Evolutionary conservation across 2,113 vertebrate species (phyloP), one percentile per base, ranked within the genome.

Genomic region (Rhabdomys dilectus): DNA sequence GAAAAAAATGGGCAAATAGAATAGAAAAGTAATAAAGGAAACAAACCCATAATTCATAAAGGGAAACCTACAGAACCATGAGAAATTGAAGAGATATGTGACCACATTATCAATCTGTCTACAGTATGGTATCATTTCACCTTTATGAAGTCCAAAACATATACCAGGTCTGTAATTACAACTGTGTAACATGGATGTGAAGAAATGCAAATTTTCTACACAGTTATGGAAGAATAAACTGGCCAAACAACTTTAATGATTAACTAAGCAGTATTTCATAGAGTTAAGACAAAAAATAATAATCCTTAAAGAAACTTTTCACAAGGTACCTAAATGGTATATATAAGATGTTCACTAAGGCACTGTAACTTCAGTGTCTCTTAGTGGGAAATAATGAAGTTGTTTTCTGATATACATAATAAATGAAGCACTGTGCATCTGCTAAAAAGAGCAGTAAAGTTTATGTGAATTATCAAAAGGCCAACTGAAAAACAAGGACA

Each of bases 281-380:
- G 16, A 66, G 39, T 88, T 88, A 80, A 76, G 56, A 62, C n/a
- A 76, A 81, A 88, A 97, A 94, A 80, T 85, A 60, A 2, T 75
- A 64, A 60, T 4, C 5, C 1, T 7, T 77, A 56, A 75, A 91
- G 45, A 77, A 84, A 84, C 0, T 77, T 92, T 73, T 42, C 34
- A 36, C 58, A 17, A 17, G 39, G 17, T 77, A 91, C 5, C 17
- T 87, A 86, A 94, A 45, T 62, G 42, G 16, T 42, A 26, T 64
- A 64, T 12, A 91, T 36, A 51, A 77, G 85, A 62, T 64, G 4
- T n/a, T 48, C 31, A 34, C 60, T 68, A 80, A 17, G 58, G 82
- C 51, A 68, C 26, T 75, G 42, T 87, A 91, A 85, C 42, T 51
- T 93, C 58, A 94, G 48, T 86, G 31, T 80, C 10, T 31, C 66